Evolutionary conservation across 2,797 vertebrate species (phyloP).

Genomic region (Distichodus sexfasciatus): DNA sequence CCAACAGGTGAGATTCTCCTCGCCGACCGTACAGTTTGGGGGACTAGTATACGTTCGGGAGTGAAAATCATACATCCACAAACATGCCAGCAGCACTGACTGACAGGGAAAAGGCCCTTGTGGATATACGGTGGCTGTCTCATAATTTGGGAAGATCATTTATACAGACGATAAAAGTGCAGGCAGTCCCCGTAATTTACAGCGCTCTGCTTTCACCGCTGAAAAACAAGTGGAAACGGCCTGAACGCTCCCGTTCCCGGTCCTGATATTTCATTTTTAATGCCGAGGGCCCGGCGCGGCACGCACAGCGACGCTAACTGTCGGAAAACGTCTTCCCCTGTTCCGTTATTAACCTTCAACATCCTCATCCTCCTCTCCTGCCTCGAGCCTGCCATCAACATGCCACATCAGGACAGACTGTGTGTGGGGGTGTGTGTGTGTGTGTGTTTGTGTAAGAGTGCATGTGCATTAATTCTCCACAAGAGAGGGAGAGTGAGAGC

Average conservation of each 20-base stretch:
- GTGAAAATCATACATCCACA: not conserved
- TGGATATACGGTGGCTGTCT: slow-evolving; percentile 38
- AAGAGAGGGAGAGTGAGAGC: slow-evolving; percentile 10
- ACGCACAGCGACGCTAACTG: slow-evolving; percentile 30
- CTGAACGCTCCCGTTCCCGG: slow-evolving; percentile 43
- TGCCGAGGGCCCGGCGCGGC: slow-evolving; percentile 32
- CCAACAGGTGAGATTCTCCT: slow-evolving; percentile 25
- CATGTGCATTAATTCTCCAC: slow-evolving; percentile 1
- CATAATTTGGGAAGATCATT: slow-evolving; percentile 60
- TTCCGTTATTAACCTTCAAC: slow-evolving; percentile 61
- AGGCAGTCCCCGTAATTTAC: slow-evolving; percentile 56
- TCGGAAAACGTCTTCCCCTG: slow-evolving; percentile 45
- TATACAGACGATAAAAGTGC: slow-evolving; percentile 62
- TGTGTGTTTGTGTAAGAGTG: not conserved
- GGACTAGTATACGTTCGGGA: not conserved
- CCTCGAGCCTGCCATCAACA: slow-evolving; percentile 18
- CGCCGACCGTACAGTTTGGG: not conserved
- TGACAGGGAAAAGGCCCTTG: slow-evolving; percentile 47
- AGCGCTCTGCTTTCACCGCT: slow-evolving; percentile 48
- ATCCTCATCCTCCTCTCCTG: slow-evolving; percentile 35
- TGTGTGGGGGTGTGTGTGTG: not conserved
- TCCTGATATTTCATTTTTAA: slow-evolving; percentile 62
- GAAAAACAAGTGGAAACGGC: slow-evolving; percentile 47
- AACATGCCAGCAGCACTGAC: slow-evolving; percentile 17
- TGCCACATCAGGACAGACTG: slow-evolving; percentile 21